Evolutionary conservation across 2,888 invertebrate species (phyloP), one percentile per base, ranked within the genome.

Genomic region (Cepaea hortensis): DNA sequence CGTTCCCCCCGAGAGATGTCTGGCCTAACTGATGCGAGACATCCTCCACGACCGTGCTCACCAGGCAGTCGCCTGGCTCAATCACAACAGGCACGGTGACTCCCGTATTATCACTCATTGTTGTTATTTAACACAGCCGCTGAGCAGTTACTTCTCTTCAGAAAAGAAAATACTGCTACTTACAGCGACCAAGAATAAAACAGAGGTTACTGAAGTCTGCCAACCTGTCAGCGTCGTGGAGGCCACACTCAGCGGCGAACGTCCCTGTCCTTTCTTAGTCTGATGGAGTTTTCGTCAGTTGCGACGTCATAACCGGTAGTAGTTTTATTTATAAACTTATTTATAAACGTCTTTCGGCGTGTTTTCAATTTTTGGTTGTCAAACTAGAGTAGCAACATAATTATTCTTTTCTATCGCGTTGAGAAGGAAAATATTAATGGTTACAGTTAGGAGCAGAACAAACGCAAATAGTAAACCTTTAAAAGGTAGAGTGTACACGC

Each of bases 41-140:
- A 85, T 87, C 89, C 81, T 87, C 88, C 88, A 87, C 85, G 87
- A 89, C 89, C 88, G 87, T 82, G 85, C 84, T 87, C 79, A 76
- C 84, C 84, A 87, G 87, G 77, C 86, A 80, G 65, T 89, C 88
- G 61, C 84, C 80, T 81, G 87, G 86, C 72, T 88, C 89, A 80
- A 88, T 87, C 87, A 89, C 88, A 68, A 88, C 85, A 84, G 85
- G 72, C 85, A 86, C 82, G 61, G 82, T 76, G 83, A 87, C 81
- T 84, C 87, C 87, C 55, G 73, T 80, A 72, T 81, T 83, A 68
- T 87, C 87, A 80, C 79, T 84, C 87, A 87, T 87, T 79, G 79
- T 79, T 79, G 65, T 50, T 73, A 65, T 70, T 55, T 80, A 9
- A 81, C 55, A 50, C 18, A 62, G 73, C 62, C 85, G 85, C 85